Percentiles rank a stretch among this genome's conserved stretches.
Evolutionary conservation across 2,797 vertebrate species (phyloP).

Genomic region (Centroberyx gerrardi): DNA sequence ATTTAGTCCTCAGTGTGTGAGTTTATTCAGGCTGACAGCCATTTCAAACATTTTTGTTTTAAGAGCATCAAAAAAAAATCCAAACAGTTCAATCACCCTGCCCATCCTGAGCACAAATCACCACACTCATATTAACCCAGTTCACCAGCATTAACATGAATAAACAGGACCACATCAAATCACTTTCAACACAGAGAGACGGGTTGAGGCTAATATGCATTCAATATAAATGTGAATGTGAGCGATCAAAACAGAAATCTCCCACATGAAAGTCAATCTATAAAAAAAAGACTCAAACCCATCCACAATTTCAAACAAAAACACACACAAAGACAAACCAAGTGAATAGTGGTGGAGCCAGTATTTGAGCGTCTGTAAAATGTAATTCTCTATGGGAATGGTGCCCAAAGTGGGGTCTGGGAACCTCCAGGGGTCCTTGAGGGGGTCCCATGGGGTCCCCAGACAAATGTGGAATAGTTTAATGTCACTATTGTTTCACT

Average conservation of each 20-base stretch:
- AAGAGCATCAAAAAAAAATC: conserved; percentile 45
- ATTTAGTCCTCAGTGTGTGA: neutral
- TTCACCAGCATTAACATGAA: conserved; percentile 6
- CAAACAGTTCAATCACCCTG: conserved; percentile 3
- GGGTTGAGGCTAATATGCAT: neutral
- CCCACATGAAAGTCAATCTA: neutral
- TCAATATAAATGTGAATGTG: conserved; percentile 19
- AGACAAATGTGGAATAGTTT: neutral
- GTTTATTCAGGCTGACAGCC: conserved; percentile 45
- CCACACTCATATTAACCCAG: neutral
- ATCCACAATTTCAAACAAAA: conserved; percentile 33
- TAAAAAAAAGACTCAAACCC: conserved; percentile 5
- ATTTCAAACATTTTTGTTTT: conserved; percentile 16
- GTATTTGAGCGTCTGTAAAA: neutral
- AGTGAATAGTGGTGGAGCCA: neutral
- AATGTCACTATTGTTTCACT: conserved; percentile 2
- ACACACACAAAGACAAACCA: conserved; percentile 21
- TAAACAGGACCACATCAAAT: conserved; percentile 36
- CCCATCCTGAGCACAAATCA: neutral
- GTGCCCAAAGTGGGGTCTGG: too few species aligned
- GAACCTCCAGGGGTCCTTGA: neutral
- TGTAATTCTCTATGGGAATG: neutral
- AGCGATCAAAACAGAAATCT: conserved; percentile 22
- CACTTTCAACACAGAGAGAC: neutral
- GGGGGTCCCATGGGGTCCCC: neutral